Conservation (phyloP, 2,113 vertebrate genomes). For the Formicarius rufipectus region DNA sequence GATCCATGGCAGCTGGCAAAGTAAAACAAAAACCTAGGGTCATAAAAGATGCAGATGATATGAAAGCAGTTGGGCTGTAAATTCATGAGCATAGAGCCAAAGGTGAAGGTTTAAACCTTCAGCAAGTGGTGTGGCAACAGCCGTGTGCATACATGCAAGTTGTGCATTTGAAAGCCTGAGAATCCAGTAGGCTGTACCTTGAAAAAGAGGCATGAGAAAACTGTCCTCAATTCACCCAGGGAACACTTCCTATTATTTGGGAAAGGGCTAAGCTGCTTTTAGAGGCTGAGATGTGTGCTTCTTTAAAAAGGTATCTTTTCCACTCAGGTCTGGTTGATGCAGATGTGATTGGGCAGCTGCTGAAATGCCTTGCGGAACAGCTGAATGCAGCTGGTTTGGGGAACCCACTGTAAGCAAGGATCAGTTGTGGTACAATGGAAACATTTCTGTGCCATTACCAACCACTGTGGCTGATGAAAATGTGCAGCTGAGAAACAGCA, state of each 20-base stretch:
- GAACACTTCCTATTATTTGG: not conserved
- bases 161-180: not conserved
- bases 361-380: not conserved
- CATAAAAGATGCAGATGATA: not conserved
- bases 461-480: not conserved
- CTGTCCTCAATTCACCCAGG: not conserved
- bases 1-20: not conserved
- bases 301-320: not conserved
- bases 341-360: not conserved
- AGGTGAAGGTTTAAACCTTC: not conserved
- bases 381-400: not conserved
- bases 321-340: not conserved
- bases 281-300: not conserved
- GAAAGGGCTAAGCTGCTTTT: not conserved
- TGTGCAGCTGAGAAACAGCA: not conserved
- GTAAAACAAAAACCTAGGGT: not conserved
- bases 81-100: not conserved
- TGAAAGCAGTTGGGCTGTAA: not conserved
- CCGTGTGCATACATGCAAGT: not conserved
- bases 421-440: accelerated
- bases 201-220: not conserved
- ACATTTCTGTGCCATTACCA: not conserved
- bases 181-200: not conserved
- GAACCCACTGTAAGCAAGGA: not conserved
- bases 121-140: accelerated